These are phyloP conservation scores for Archocentrus centrarchus DNA, from an alignment of 2,113 vertebrate genomes.

Conservation along the genomic window DNA sequence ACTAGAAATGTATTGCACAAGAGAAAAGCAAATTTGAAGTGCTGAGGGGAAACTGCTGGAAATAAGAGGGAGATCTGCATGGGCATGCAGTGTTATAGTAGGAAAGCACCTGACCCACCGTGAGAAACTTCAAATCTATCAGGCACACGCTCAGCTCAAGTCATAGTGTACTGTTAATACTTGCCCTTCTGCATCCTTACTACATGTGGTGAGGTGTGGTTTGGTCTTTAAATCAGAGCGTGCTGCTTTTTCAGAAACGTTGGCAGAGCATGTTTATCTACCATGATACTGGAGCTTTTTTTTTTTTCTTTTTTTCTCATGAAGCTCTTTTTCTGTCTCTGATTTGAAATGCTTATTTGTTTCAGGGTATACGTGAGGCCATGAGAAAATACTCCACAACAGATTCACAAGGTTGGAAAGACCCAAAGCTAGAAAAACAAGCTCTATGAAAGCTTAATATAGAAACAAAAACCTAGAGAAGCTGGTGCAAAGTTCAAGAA, in stretches of 20 bases:
- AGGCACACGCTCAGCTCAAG: constrained; percentile 55
- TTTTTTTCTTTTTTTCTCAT: constrained; percentile 25
- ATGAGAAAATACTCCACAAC: constrained; percentile 68
- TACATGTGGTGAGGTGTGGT: constrained; percentile 13
- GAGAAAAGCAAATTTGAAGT: constrained; percentile 14
- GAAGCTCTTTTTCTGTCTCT: constrained; percentile 11
- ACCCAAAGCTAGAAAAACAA: constrained; percentile 60
- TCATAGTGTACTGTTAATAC: constrained; percentile 35
- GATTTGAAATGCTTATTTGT: constrained; percentile 53
- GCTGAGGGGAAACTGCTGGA: constrained; percentile 33
- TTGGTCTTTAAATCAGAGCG: constrained; percentile 11
- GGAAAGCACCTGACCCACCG: constrained; percentile 63
- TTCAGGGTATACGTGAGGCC: constrained; percentile 50
- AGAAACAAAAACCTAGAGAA: constrained; percentile 57
- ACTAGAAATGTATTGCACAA: constrained; percentile 51
- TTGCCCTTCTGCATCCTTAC: constrained; percentile 33
- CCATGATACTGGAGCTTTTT: constrained; percentile 40
- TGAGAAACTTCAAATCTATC: constrained; percentile 62
- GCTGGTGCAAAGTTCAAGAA: constrained; percentile 35
- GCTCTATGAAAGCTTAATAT: constrained; percentile 52
- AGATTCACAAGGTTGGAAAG: constrained; percentile 68
- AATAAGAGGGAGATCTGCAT: constrained; percentile 45
- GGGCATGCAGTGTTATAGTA: constrained; percentile 43
- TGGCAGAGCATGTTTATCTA: constrained; percentile 39
- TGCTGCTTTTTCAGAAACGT: constrained; percentile 30